Conservation (phyloP, 2,113 vertebrate species). For the Peromyscus leucopus region DNA sequence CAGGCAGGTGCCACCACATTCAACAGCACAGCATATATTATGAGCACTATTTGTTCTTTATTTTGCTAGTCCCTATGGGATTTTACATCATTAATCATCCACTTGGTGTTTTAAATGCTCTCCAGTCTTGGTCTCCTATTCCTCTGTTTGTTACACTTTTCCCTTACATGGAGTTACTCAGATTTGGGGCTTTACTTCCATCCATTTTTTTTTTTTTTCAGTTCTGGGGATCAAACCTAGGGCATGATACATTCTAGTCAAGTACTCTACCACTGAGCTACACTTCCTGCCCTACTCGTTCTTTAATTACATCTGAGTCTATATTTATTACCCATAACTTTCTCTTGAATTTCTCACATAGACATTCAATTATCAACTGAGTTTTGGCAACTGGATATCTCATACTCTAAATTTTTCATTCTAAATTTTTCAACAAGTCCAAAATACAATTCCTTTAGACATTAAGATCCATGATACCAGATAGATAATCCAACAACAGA, state of each 20-base stretch:
- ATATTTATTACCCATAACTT: conserved; percentile 7
- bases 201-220: neutral
- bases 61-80: neutral
- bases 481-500: conserved; percentile 16
- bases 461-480: conserved; percentile 28
- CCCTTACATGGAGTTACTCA: neutral
- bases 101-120: neutral
- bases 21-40: neutral
- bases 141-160: neutral
- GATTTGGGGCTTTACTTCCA: neutral
- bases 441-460: conserved; percentile 49
- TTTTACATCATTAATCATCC: neutral
- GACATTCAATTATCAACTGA: conserved; percentile 44
- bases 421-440: conserved; percentile 54
- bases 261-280: neutral
- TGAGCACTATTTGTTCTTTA: neutral
- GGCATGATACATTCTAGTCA: neutral
- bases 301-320: conserved; percentile 1
- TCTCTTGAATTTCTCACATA: conserved; percentile 46
- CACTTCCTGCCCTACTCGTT: neutral
- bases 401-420: conserved; percentile 54
- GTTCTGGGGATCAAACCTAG: neutral
- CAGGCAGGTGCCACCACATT: neutral
- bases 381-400: neutral
- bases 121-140: neutral